Percentiles rank a stretch among this genome's conserved stretches.
phyloP scores from a whole-genome alignment of 2,888 invertebrate genomes.

The Gnatocerus cornutus region DNA sequence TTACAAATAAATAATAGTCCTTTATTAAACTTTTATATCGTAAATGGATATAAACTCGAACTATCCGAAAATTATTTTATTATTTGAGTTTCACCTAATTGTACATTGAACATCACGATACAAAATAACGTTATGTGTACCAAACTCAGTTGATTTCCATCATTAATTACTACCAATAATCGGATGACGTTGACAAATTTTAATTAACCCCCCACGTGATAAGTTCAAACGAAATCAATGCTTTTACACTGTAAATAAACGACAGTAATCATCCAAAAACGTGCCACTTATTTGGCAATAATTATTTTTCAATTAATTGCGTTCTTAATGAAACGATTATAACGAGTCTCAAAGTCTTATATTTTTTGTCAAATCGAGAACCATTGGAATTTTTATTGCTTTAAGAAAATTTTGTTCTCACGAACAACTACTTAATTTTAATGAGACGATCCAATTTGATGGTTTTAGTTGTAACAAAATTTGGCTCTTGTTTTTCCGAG shows the following conservation, averaged over 20 bases:
- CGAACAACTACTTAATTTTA: constrained; percentile 31
- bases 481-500: constrained; percentile 20
- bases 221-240: constrained; percentile 30
- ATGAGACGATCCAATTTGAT: constrained; percentile 3
- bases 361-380: constrained; percentile 31
- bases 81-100: too few species aligned
- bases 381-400: constrained; percentile 46
- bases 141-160: constrained; percentile 16
- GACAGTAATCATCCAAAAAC: constrained; percentile 8
- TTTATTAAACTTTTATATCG: constrained; percentile 48
- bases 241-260: constrained; percentile 22
- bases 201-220: constrained; percentile 33
- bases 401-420: constrained; percentile 31
- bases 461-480: too few species aligned
- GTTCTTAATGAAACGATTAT: constrained; percentile 38
- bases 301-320: constrained; percentile 46
- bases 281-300: constrained; percentile 33
- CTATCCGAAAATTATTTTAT: not conserved
- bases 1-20: constrained; percentile 53
- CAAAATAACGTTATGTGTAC: not conserved
- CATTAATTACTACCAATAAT: constrained; percentile 24
- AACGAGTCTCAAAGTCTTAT: constrained; percentile 35
- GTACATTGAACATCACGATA: too few species aligned
- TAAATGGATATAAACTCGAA: constrained; percentile 38
- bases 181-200: constrained; percentile 24